These are phyloP conservation scores for Zosterops hypoxanthus DNA, from an alignment of 2,113 vertebrate species.

Conservation along the genomic window DNA sequence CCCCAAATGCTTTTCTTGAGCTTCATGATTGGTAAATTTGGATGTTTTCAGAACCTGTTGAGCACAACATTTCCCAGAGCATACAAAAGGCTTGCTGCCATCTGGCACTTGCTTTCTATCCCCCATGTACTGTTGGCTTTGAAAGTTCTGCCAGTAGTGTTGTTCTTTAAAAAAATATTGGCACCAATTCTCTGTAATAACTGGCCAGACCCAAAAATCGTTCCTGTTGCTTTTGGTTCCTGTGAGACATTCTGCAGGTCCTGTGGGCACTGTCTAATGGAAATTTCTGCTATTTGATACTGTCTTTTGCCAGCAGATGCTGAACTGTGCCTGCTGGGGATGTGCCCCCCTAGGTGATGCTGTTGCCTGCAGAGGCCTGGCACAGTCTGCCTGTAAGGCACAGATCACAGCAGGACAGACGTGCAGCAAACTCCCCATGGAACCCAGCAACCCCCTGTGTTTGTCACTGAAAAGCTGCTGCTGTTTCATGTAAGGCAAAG, in stretches of 20 bases:
- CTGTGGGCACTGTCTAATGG: neutral
- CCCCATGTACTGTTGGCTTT: neutral
- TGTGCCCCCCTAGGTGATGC: neutral
- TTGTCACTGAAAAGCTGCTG: neutral
- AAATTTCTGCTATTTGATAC: neutral
- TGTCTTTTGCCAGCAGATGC: neutral
- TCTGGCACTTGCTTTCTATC: neutral
- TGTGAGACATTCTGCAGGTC: neutral
- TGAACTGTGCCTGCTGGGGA: neutral
- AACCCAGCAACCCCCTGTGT: accelerated
- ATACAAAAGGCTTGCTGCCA: neutral
- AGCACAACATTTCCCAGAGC: neutral
- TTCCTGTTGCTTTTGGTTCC: neutral
- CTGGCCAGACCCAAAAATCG: neutral
- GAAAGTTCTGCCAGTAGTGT: neutral
- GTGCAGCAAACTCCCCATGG: accelerated
- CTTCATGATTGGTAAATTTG: neutral
- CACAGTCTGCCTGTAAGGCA: neutral
- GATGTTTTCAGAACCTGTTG: neutral
- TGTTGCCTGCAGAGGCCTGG: neutral
- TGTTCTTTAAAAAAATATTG: neutral
- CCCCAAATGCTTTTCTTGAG: neutral
- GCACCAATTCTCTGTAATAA: neutral
- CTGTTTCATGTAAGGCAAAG: neutral
- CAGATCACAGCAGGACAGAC: neutral